Conservation (phyloP, 2,797 vertebrate species). For the Esox masquinongy region DNA sequence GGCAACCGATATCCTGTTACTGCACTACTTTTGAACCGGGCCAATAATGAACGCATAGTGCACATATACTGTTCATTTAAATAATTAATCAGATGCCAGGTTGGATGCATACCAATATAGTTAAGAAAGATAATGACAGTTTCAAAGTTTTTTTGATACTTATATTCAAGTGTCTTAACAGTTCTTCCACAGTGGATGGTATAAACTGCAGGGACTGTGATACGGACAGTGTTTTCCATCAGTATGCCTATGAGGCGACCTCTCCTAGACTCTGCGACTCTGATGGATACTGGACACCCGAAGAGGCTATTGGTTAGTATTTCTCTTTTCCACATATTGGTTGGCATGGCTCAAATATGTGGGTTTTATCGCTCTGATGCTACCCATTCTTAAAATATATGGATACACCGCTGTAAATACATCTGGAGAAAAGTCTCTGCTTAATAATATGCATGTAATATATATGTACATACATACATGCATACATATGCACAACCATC, state of each 20-base stretch:
- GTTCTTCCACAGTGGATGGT: constrained; percentile 41
- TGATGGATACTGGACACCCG: constrained; percentile 96
- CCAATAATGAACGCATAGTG: neutral
- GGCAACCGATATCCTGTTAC: neutral
- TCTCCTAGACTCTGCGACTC: constrained; percentile 91
- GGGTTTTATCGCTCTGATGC: too few species aligned
- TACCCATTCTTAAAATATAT: too few species aligned
- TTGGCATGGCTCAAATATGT: neutral
- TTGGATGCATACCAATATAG: neutral
- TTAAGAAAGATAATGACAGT: neutral
- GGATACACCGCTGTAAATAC: too few species aligned
- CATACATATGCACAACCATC: too few species aligned
- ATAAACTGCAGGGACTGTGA: constrained; percentile 82
- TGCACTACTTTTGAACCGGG: neutral
- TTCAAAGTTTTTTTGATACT: neutral
- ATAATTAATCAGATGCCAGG: neutral
- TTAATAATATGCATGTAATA: too few species aligned
- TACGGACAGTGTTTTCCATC: constrained; percentile 83
- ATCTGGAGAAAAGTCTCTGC: too few species aligned
- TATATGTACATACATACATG: too few species aligned
- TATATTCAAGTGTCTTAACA: neutral
- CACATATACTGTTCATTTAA: neutral
- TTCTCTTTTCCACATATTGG: neutral
- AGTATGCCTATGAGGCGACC: constrained; percentile 85
- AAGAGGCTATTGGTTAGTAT: constrained; percentile 90